These are phyloP conservation scores for Emydura subglobosa DNA, from an alignment of 2,113 vertebrate genomes.

Conservation along the genomic window DNA sequence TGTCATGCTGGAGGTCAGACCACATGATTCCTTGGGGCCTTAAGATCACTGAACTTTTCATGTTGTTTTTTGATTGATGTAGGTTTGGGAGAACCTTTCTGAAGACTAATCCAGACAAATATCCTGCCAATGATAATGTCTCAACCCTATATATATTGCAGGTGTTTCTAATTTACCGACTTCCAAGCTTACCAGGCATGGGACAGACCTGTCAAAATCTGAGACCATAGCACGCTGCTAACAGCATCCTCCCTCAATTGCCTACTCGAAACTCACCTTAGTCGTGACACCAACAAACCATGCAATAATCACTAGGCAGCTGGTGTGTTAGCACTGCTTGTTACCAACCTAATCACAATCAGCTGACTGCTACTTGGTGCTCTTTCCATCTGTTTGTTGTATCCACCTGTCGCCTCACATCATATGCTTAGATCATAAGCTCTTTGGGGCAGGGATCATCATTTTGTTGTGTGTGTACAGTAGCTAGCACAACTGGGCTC, in stretches of 20 bases:
- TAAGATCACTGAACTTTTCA: constrained; percentile 25
- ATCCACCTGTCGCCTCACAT: not conserved
- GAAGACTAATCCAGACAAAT: constrained; percentile 58
- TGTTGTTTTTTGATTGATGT: not conserved
- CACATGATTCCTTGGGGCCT: constrained; percentile 40
- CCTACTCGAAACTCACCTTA: constrained; percentile 73
- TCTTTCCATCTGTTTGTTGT: constrained; percentile 62
- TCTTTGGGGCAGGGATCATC: constrained; percentile 47
- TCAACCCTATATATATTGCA: constrained; percentile 69
- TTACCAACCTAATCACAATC: constrained; percentile 52
- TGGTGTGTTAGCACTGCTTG: constrained; percentile 59
- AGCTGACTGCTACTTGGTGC: not conserved
- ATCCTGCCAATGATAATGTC: constrained; percentile 65
- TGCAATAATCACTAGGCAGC: constrained; percentile 53
- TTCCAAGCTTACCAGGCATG: constrained; percentile 51
- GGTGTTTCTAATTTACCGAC: constrained; percentile 67
- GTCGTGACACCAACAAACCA: constrained; percentile 59
- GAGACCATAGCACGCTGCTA: not conserved
- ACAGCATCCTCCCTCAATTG: not conserved
- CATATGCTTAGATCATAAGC: not conserved
- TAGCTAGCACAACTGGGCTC: not conserved
- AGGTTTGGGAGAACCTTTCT: constrained; percentile 49
- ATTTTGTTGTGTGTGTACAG: constrained; percentile 39
- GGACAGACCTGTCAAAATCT: constrained; percentile 65
- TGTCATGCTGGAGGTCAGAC: constrained; percentile 48